Conservation (phyloP, 2,888 invertebrate genomes). For the Campoplex capitator region DNA sequence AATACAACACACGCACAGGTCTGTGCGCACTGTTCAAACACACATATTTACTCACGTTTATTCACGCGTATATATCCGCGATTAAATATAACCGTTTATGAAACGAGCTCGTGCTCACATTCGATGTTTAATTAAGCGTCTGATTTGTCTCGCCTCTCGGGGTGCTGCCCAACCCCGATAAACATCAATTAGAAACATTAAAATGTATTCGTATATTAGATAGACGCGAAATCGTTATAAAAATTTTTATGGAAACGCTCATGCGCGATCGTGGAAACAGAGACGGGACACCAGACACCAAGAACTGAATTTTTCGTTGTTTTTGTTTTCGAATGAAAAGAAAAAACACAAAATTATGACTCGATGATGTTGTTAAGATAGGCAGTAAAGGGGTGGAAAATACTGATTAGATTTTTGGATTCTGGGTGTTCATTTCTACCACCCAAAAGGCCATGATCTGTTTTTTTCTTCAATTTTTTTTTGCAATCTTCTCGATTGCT, state of each 20-base stretch:
- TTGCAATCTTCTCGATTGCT: neutral
- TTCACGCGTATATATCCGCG: neutral
- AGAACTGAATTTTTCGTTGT: neutral
- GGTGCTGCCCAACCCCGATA: neutral
- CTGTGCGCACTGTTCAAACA: neutral
- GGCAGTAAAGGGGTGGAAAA: neutral
- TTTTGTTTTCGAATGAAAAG: neutral
- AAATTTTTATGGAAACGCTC: neutral
- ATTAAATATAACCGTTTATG: slow-evolving; percentile 10
- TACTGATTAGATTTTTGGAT: neutral
- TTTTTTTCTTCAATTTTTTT: neutral
- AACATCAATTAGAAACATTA: slow-evolving; percentile 19
- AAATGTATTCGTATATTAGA: neutral
- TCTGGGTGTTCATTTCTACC: neutral
- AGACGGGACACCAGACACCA: neutral
- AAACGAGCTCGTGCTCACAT: slow-evolving; percentile 43
- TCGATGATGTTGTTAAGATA: slow-evolving; percentile 1
- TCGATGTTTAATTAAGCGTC: slow-evolving; percentile 58
- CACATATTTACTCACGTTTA: neutral
- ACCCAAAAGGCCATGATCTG: neutral
- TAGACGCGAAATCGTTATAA: slow-evolving; percentile 1
- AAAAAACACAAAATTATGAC: neutral
- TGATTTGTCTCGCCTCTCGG: slow-evolving; percentile 50
- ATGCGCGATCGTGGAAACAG: neutral
- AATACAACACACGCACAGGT: neutral